These are phyloP conservation scores for Drosophila nigricruria DNA, from an alignment of 2,888 invertebrate species.

Conservation along the genomic window DNA sequence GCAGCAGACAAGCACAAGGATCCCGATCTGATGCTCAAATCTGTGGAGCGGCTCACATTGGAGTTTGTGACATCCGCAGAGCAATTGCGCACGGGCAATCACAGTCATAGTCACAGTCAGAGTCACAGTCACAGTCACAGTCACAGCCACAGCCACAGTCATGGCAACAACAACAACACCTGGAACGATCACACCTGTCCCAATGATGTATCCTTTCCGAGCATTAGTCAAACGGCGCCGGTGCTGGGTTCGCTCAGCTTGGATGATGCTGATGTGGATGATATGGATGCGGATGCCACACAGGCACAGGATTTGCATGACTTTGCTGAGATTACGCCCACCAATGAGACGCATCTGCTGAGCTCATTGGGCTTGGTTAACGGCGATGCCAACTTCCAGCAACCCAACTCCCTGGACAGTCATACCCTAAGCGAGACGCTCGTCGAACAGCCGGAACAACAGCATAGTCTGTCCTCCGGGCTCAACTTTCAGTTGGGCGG, in stretches of 20 bases:
- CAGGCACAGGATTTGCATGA: constrained; percentile 72
- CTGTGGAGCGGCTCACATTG: constrained; percentile 88
- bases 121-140: constrained; percentile 12
- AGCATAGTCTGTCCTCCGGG: constrained; percentile 14
- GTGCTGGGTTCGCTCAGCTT: constrained; percentile 89
- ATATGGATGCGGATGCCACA: constrained; percentile 86
- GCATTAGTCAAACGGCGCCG: constrained; percentile 91
- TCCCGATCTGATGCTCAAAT: constrained; percentile 89
- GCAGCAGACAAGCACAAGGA: constrained; percentile 86
- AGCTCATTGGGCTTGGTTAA: constrained; percentile 39
- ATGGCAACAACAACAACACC: constrained; percentile 86
- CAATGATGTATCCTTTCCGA: constrained; percentile 93
- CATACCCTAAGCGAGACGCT: constrained; percentile 63
- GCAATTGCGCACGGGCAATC: constrained; percentile 85
- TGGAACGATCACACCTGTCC: constrained; percentile 93
- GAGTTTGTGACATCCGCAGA: constrained; percentile 89
- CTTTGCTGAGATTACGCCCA: constrained; percentile 81
- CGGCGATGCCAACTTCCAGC: constrained; percentile 29
- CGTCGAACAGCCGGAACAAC: constrained; percentile 50
- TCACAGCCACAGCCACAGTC: constrained; percentile 23
- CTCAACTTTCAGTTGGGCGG: constrained; percentile 53
- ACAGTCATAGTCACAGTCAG: constrained; percentile 32
- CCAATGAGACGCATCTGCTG: constrained; percentile 75
- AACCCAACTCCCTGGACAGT: constrained; percentile 78
- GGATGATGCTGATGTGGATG: constrained; percentile 83